Evolutionary conservation across 2,888 invertebrate species (phyloP), one percentile per base, ranked within the genome.

Genomic region (Enchytraeus crypticus): DNA sequence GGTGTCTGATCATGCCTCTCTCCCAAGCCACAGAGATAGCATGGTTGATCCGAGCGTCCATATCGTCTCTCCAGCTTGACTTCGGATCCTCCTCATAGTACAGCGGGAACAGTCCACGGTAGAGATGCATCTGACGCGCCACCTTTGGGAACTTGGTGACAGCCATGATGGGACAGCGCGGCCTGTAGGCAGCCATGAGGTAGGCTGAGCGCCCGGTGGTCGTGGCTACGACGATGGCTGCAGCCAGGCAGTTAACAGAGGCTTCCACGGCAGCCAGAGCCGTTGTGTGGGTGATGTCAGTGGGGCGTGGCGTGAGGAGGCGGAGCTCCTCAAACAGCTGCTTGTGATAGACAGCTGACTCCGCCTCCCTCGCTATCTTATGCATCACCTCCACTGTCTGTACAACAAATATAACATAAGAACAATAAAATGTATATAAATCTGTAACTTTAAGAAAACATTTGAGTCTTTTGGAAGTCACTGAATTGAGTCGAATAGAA

Each of bases 211-310:
- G 34, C 23, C 82, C 82, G 58, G 81, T 80, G 0, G 91, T 91
- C 1, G 92, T 92, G 70, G 92, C 85, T 11, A 90, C 88, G 57
- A 93, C 86, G 67, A 93, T 89, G 57, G 95, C 93, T 5, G 89
- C 84, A 2, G 96, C 95, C 73, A 87, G 82, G 76, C 89, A 88
- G 78, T 92, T 92, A 71, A 87, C 84, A 1, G 96, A 87, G 1
- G 95, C 96, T 74, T 95, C 93, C 2, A 95, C 95, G 0, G 95
- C 87, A 2, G 96, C 91, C 72, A 97, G 90, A 27, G 95, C 96
- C 4, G 90, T 87, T 0, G 91, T 86, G 79, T 95, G 93, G 1
- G 92, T 87, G 30, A 89, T 87, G 77, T 95, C 95, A 51, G 90
- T 85, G 11, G 80, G 81, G 21, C 75, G 72, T 3, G 79, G 79